Base-by-base conservation (phyloP, 2,113 vertebrate species). In the Rhinichthys klamathensis region DNA sequence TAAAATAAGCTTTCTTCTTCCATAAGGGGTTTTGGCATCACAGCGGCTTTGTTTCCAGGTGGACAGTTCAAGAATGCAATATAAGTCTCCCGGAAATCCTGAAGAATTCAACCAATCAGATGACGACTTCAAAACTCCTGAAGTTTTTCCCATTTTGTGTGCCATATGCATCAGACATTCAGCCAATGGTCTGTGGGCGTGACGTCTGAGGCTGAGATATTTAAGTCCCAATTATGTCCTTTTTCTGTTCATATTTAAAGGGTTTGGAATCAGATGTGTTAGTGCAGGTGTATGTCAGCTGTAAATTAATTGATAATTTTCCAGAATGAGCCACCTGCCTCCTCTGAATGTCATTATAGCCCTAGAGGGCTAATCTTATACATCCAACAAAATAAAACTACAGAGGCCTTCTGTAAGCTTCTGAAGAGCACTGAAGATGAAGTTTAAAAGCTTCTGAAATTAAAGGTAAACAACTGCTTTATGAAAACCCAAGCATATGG, bases 301-400 rank as follows among this genome's bases (percentile, higher is more conserved):
- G 79, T 58, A 61, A 85, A 82, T 85, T n/a, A 88, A 21, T 73
- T 16, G 15, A 54, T 77, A 75, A 70, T 82, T 44, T 32, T 10
- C 23, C 32, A 60, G 54, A 12, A 85, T 63, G 11, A 85, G 69
- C 76, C 61, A 38, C 72, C 73, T 38, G 41, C 38, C 72, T 58
- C 63, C 44, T 82, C 41, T 61, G 30, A 56, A n/a, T 78, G 72
- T 77, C 63, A 70, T 78, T 65, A 35, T 51, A 61, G 51, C 54
- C 54, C 25, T 69, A n/a, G 61, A 78, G 35, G 77, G 58, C 78
- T 44, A 70, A 78, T 82, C 51, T 76, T 41, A 51, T 41, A 72
- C 30, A 21, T 83, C 51, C 30, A 63, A 54, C 63, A 67, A 58
- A 82, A 10, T 56, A 7, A 38, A 76, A 76, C 8, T 6, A 18